Conservation (phyloP, 1,140 invertebrate genomes). For the Centruroides sculpturatus region DNA sequence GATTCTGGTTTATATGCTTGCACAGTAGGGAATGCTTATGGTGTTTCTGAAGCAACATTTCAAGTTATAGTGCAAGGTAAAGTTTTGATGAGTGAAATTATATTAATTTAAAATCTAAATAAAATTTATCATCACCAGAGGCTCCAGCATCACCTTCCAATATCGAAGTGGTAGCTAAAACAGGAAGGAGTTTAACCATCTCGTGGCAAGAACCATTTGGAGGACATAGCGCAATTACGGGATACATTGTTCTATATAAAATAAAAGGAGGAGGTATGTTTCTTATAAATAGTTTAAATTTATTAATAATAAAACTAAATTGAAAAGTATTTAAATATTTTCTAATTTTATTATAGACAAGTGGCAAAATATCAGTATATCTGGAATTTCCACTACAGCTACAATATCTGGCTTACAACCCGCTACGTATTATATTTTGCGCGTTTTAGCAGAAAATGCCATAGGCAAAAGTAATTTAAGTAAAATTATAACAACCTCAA, state of each 20-base stretch:
- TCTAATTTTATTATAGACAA: no score
- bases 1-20: conserved; percentile 35
- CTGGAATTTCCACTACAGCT: conserved; percentile 51
- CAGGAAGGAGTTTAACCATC: conserved; percentile 11
- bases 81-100: neutral
- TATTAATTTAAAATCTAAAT: no score
- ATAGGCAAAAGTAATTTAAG: conserved; percentile 62
- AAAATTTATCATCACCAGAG: neutral
- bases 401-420: conserved; percentile 25
- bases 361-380: neutral
- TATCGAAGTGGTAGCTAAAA: conserved; percentile 7
- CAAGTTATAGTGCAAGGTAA: conserved; percentile 33
- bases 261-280: neutral
- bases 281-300: no score
- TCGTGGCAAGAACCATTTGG: conserved; percentile 16
- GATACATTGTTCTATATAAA: conserved; percentile 18
- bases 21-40: conserved; percentile 27
- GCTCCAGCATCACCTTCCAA: conserved; percentile 9
- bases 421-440: conserved; percentile 25
- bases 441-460: conserved; percentile 30
- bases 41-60: conserved; percentile 29
- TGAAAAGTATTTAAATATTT: no score
- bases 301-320: no score
- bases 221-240: conserved; percentile 21
- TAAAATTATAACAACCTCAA: conserved; percentile 63